phyloP scores from a whole-genome alignment of 1,140 invertebrate genomes.

The Macrocentrus cingulum region DNA sequence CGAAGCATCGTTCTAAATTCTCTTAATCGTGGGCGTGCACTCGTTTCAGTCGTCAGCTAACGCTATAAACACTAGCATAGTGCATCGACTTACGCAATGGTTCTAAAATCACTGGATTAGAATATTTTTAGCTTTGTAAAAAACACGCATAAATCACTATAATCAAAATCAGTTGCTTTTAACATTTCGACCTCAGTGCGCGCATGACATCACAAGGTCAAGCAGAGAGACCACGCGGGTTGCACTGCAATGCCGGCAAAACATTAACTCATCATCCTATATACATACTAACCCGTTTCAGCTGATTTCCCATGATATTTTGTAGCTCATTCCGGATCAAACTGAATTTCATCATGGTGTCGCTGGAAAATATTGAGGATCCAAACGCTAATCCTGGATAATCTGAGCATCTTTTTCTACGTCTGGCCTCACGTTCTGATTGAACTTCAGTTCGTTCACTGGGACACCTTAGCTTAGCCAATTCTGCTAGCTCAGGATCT shows the following conservation, averaged over 20 bases:
- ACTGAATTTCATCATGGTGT: conserved; percentile 97
- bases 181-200: too few relatives aligned
- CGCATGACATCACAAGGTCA: not conserved
- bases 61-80: not conserved
- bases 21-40: conserved; percentile 28
- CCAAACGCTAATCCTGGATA: conserved; percentile 91
- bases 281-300: conserved; percentile 86
- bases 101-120: conserved; percentile 46
- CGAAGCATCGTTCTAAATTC: conserved; percentile 29
- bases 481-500: conserved; percentile 75
- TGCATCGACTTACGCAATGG: conserved; percentile 40
- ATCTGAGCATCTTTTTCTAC: conserved; percentile 78
- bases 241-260: too few relatives aligned
- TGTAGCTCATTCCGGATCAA: conserved; percentile 96
- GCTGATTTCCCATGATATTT: conserved; percentile 94
- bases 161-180: too few relatives aligned
- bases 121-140: conserved; percentile 55
- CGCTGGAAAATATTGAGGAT: conserved; percentile 90
- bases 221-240: not conserved
- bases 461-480: conserved; percentile 80
- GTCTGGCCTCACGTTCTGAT: conserved; percentile 77
- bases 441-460: conserved; percentile 85
- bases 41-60: conserved; percentile 16
- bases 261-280: not conserved
- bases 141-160: too few relatives aligned